Conservation (phyloP, 2,113 vertebrate genomes). For the Odontophorus gujanensis region DNA sequence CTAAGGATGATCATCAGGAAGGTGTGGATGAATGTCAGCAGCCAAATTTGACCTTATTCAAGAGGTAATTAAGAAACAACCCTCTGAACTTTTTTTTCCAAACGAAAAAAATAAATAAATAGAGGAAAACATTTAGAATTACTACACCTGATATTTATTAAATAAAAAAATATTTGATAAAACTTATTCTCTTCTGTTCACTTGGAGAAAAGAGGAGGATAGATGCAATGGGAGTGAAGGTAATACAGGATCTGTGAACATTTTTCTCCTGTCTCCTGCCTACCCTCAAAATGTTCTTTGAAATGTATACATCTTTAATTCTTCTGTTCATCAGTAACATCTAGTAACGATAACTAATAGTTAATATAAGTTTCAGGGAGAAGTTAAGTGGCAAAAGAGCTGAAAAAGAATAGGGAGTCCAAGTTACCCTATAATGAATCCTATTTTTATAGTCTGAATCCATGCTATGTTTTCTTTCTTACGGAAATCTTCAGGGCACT, state of each 20-base stretch:
- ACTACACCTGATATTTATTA: background rate
- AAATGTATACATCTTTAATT: background rate
- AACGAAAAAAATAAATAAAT: background rate
- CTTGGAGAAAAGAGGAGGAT: background rate
- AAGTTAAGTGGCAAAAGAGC: background rate
- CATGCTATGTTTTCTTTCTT: background rate
- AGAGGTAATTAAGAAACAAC: background rate
- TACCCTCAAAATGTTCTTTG: background rate
- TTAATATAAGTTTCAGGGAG: background rate
- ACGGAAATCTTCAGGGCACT: background rate
- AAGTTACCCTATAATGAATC: background rate
- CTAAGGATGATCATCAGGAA: background rate
- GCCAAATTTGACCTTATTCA: background rate
- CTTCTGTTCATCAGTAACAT: background rate
- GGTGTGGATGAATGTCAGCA: background rate
- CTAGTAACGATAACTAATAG: fast-evolving
- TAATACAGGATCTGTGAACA: background rate
- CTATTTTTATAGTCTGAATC: background rate
- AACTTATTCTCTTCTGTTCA: background rate
- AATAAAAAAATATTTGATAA: background rate
- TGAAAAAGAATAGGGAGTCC: background rate
- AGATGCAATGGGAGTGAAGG: background rate
- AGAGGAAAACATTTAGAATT: background rate
- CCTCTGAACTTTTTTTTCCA: background rate
- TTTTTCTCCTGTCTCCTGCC: background rate